Percentiles rank a stretch among this genome's conserved stretches.
phyloP scores from a whole-genome alignment of 2,888 invertebrate species.

The Leptura quadrifasciata region DNA sequence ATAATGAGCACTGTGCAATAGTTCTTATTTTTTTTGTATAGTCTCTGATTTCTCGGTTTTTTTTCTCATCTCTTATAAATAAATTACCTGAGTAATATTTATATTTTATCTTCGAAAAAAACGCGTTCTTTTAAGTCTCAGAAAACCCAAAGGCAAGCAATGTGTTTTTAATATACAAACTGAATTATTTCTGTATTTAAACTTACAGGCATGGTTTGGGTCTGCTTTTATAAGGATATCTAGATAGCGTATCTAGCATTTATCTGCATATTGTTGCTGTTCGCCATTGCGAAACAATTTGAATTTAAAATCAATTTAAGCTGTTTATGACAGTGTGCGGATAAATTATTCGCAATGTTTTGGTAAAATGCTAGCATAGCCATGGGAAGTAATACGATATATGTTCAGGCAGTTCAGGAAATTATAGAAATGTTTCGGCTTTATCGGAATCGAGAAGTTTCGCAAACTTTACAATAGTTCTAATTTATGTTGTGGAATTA shows the following conservation, averaged over 20 bases:
- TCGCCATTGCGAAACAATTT: slow-evolving; percentile 18
- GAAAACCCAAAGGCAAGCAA: no score
- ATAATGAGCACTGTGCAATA: no score
- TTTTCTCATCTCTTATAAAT: no score
- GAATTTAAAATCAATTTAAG: slow-evolving; percentile 24
- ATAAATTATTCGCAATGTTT: slow-evolving; percentile 28
- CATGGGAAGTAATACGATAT: slow-evolving; percentile 57
- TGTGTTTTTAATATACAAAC: no score
- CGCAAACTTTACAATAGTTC: slow-evolving; percentile 36
- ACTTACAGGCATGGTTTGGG: no score
- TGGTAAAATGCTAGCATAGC: slow-evolving; percentile 48
- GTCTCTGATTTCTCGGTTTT: no score
- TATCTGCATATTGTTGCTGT: background rate
- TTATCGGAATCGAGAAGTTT: slow-evolving; percentile 56
- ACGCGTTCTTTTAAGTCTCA: no score
- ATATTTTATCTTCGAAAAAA: no score
- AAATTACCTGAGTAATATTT: no score
- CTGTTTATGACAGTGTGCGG: slow-evolving; percentile 32
- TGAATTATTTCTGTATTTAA: no score
- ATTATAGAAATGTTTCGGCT: slow-evolving; percentile 65
- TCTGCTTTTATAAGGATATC: background rate
- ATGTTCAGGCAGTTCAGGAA: slow-evolving; percentile 65
- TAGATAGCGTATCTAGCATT: background rate
- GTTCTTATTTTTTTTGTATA: no score
- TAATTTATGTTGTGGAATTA: slow-evolving; percentile 33